These are phyloP conservation scores for Empidonax alnorum DNA, from an alignment of 2,113 vertebrate genomes.

Conservation along the genomic window DNA sequence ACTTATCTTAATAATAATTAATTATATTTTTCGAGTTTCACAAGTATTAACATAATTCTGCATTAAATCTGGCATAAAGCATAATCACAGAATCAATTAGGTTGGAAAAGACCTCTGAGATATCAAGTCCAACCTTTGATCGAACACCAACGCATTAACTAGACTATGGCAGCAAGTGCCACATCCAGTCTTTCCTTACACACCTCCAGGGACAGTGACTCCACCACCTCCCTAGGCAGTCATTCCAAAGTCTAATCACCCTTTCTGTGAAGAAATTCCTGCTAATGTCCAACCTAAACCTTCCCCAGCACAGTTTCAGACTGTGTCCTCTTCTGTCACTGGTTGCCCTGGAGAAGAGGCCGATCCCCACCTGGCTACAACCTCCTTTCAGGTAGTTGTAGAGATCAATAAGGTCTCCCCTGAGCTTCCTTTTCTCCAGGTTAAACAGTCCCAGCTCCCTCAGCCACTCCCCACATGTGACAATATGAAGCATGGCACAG, in stretches of 20 bases:
- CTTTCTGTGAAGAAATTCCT: neutral
- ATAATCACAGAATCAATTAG: neutral
- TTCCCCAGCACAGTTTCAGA: neutral
- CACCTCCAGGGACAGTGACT: neutral
- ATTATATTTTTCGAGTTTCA: neutral
- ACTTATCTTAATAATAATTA: neutral
- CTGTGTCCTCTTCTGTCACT: neutral
- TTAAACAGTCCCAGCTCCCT: neutral
- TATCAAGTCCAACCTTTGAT: neutral
- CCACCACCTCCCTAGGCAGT: neutral
- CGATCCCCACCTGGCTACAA: neutral
- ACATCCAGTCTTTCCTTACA: neutral
- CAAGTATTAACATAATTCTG: neutral
- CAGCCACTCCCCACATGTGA: neutral
- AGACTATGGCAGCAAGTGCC: neutral
- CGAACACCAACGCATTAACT: neutral
- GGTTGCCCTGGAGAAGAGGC: neutral
- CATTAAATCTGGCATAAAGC: neutral
- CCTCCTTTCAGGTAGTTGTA: neutral
- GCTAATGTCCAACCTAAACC: neutral
- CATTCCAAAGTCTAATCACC: neutral
- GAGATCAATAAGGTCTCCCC: neutral
- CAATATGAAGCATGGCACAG: neutral
- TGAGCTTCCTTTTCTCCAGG: neutral
- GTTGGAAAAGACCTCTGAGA: neutral